A percentile compares a stretch with the other conserved stretches of the same genome.
Conservation (phyloP, 1,140 invertebrate species). For the Saxidomus purpurata region DNA sequence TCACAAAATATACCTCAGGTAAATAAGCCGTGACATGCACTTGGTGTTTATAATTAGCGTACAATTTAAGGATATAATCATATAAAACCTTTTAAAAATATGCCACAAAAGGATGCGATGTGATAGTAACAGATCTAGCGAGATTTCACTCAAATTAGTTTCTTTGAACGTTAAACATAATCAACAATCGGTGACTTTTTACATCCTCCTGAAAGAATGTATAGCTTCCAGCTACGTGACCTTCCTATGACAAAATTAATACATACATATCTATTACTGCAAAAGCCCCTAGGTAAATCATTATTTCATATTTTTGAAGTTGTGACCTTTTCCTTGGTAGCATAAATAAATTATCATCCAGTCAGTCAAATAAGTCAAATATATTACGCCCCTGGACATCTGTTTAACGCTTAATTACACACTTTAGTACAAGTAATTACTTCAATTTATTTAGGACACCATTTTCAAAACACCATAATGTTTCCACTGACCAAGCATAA, state of each 20-base stretch:
- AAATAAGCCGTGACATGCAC: too few relatives aligned
- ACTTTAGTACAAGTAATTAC: background rate
- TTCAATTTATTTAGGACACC: background rate
- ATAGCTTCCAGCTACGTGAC: background rate
- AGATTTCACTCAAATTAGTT: background rate
- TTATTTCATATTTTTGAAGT: conserved; percentile 14
- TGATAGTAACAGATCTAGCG: background rate
- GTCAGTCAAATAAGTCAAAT: conserved; percentile 5
- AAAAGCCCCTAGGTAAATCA: conserved; percentile 6
- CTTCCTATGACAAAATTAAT: conserved; percentile 5
- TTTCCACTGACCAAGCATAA: too few relatives aligned
- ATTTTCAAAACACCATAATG: background rate
- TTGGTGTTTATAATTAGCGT: too few relatives aligned
- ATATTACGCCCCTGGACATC: background rate
- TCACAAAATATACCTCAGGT: too few relatives aligned
- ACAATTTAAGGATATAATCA: too few relatives aligned
- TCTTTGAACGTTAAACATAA: background rate
- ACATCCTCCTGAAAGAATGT: background rate
- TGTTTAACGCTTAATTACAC: conserved; percentile 15
- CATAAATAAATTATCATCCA: background rate
- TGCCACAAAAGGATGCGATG: background rate
- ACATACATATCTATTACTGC: conserved; percentile 11
- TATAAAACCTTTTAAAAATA: background rate
- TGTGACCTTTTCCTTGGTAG: background rate
- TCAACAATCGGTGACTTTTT: background rate